Evolutionary conservation across 2,888 invertebrate species (phyloP).

Genomic region (Uropetala carovei): DNA sequence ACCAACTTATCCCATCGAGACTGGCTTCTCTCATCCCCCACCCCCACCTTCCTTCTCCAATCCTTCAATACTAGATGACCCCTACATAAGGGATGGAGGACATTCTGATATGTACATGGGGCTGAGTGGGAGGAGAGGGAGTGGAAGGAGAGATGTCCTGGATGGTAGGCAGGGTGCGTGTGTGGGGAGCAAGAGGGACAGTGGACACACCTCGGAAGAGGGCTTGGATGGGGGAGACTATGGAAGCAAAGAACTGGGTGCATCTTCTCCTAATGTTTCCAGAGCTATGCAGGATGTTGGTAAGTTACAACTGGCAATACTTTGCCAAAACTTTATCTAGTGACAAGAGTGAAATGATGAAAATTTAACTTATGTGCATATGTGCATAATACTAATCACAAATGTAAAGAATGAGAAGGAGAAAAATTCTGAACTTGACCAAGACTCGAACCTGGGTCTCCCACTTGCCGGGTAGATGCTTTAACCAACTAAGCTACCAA

Average conservation of each 20-base stretch:
- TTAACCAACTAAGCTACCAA: no score
- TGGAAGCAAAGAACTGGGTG: slow-evolving; percentile 51
- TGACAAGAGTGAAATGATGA: no score
- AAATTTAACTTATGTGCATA: no score
- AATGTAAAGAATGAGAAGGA: no score
- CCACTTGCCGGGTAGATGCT: no score
- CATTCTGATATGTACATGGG: slow-evolving; percentile 28
- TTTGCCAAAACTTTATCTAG: no score
- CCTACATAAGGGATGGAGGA: slow-evolving; percentile 30
- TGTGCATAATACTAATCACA: no score
- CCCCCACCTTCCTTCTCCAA: slow-evolving; percentile 51
- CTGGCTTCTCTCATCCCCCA: slow-evolving; percentile 36
- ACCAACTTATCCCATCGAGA: slow-evolving; percentile 33
- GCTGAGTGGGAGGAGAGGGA: slow-evolving; percentile 41
- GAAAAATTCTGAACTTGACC: no score
- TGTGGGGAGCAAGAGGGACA: slow-evolving; percentile 47
- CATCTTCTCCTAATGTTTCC: slow-evolving; percentile 51
- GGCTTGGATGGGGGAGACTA: slow-evolving; percentile 44
- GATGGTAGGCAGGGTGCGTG: slow-evolving; percentile 32
- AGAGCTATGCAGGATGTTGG: slow-evolving; percentile 55
- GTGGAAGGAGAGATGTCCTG: slow-evolving; percentile 14
- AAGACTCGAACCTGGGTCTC: no score
- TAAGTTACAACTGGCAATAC: slow-evolving; percentile 23
- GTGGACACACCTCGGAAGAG: slow-evolving; percentile 47
- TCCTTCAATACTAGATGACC: slow-evolving; percentile 55